Evolutionary conservation across 2,113 vertebrate species (phyloP), one percentile per base, ranked within the genome.

Genomic region (Podarcis cretensis): DNA sequence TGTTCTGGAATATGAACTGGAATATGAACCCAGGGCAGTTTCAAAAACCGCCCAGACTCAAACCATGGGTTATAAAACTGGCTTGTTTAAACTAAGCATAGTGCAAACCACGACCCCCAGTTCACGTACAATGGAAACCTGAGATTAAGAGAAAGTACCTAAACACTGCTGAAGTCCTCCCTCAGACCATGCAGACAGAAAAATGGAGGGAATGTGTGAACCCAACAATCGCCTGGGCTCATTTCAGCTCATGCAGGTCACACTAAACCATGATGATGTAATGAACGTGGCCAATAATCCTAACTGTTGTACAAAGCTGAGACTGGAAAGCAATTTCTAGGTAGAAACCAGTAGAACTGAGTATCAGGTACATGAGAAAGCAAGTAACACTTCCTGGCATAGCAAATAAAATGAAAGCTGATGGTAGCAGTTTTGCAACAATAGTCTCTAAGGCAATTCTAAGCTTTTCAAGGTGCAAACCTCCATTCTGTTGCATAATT

Each of bases 281-380:
- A 32, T 18, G 32, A 74, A 35, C 32, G 7, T 6, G 25, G 6
- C 37, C 40, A 40, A 12, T 48, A 10, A 59, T 54, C 83, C 8
- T 6, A 18, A 82, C 74, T 30, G 30, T 23, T 27, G 40, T 83
- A 81, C 87, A 86, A 0, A 0, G 59, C 0, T 0, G 0, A 65
- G 18, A 59, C 25, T 74, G 32, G 25, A 0, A 0, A 69, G 77
- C 0, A 13, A 63, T 8, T 66, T 48, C 14, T 81, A 27, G 30
- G 20, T 35, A 2, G 13, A 1, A 12, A 74, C 59, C 25, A 13
- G 6, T 25, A 1, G n/a, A 21, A 69, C 2, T 0, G 0, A 82
- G n/a, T 48, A 75, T 74, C 1, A 0, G 18, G 18, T 81, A 16
- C 20, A 75, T 21, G 57, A 78, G 10, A 37, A 9, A 27, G 83